phyloP scores from a whole-genome alignment of 37 sponge, comb jelly and placozoan genomes.

The Aphrocallistes beatrix region DNA sequence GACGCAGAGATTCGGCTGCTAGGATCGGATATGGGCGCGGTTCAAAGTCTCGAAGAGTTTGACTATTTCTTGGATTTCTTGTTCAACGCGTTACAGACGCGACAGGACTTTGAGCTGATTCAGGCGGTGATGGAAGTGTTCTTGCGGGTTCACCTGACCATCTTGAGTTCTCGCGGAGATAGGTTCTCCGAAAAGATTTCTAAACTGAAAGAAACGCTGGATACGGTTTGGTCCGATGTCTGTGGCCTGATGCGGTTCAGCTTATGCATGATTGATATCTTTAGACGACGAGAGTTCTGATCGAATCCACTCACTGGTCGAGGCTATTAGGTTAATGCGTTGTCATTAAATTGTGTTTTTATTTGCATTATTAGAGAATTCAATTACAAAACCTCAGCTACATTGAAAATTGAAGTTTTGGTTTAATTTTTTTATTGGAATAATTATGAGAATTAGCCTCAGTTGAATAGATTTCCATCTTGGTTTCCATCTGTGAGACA shows the following conservation, averaged over 20 bases:
- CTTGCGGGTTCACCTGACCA: conserved; percentile 42
- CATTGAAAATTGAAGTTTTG: too few relatives aligned
- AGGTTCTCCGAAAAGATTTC: neutral
- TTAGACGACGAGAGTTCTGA: too few relatives aligned
- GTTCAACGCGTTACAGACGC: conserved; percentile 28
- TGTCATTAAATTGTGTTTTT: too few relatives aligned
- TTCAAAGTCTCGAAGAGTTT: conserved; percentile 27
- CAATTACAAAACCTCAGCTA: too few relatives aligned
- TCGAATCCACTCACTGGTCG: too few relatives aligned
- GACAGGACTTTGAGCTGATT: conserved; percentile 58
- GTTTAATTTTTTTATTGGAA: too few relatives aligned
- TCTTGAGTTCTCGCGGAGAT: neutral
- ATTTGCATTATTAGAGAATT: too few relatives aligned
- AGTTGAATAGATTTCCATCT: too few relatives aligned
- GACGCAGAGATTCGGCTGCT: conserved; percentile 59
- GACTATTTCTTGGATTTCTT: conserved; percentile 34
- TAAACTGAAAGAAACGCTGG: neutral
- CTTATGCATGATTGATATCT: neutral
- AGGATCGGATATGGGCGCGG: conserved; percentile 49
- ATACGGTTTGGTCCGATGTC: neutral
- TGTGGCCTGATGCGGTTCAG: neutral
- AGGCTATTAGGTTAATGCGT: too few relatives aligned
- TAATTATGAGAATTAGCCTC: too few relatives aligned
- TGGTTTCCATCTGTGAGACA: too few relatives aligned
- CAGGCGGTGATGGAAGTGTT: conserved; percentile 59